phyloP scores from a whole-genome alignment of 2,797 vertebrate genomes.

The Thamnophis elegans region DNA sequence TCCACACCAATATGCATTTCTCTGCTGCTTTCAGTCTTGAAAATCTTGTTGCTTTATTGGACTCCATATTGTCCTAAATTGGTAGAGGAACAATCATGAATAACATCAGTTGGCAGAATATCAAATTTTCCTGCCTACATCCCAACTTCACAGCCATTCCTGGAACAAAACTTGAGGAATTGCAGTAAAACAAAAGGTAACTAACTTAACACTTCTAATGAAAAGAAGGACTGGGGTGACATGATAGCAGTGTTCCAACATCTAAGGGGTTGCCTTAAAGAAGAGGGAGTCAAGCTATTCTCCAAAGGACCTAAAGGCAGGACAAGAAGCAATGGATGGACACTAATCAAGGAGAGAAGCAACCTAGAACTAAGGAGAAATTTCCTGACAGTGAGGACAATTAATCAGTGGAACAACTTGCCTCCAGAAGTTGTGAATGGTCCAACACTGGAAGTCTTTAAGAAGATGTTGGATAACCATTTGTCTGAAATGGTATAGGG shows the following conservation, averaged over 20 bases:
- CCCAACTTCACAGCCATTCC: not conserved
- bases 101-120: not conserved
- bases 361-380: not conserved
- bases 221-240: not conserved
- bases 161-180: not conserved
- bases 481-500: not conserved
- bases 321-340: not conserved
- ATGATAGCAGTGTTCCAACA: not conserved
- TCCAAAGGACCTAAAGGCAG: not conserved
- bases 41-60: not conserved
- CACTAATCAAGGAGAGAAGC: not conserved
- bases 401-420: not conserved
- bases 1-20: not conserved
- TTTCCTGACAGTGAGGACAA: not conserved
- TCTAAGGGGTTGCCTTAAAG: not conserved
- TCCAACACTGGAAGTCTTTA: not conserved
- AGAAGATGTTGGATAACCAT: not conserved
- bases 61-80: not conserved
- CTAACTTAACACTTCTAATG: not conserved
- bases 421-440: not conserved
- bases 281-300: not conserved
- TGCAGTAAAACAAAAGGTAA: not conserved
- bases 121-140: not conserved
- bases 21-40: not conserved
- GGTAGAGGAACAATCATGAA: not conserved